These are phyloP conservation scores for Corythaeola cristata DNA, from an alignment of 2,113 vertebrate species.

Conservation along the genomic window DNA sequence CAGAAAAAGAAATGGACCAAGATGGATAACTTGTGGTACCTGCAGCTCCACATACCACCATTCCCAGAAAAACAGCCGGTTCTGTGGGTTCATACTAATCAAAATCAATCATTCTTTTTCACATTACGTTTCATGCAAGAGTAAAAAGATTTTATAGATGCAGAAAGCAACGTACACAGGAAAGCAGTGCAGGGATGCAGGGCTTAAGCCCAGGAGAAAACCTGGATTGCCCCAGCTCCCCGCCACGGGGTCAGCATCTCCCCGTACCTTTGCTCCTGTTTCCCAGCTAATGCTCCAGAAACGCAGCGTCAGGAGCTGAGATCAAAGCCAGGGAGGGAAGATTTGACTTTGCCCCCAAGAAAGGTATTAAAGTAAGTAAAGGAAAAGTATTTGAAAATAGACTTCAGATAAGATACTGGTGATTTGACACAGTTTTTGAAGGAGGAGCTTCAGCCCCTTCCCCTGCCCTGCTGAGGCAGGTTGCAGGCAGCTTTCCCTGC, in stretches of 20 bases:
- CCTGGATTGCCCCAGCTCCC: background rate
- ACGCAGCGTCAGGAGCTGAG: background rate
- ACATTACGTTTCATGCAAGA: background rate
- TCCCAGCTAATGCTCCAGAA: background rate
- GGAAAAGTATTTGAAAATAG: background rate
- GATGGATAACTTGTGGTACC: background rate
- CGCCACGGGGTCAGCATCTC: rapidly evolving
- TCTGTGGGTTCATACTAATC: background rate
- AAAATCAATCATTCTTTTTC: background rate
- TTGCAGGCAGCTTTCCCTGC: background rate
- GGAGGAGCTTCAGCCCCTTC: background rate
- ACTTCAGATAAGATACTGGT: background rate
- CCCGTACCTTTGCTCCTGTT: background rate
- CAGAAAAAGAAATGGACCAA: background rate
- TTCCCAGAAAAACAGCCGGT: background rate
- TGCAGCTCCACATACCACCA: rapidly evolving
- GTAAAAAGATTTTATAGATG: background rate
- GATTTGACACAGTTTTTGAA: background rate
- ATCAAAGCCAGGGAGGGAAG: background rate
- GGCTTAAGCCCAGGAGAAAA: background rate
- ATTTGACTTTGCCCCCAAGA: background rate
- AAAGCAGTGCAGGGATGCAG: background rate
- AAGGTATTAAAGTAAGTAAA: background rate
- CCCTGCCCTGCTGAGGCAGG: background rate
- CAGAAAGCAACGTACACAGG: background rate